phyloP scores from a whole-genome alignment of 2,113 vertebrate species.

The Damaliscus lunatus region DNA sequence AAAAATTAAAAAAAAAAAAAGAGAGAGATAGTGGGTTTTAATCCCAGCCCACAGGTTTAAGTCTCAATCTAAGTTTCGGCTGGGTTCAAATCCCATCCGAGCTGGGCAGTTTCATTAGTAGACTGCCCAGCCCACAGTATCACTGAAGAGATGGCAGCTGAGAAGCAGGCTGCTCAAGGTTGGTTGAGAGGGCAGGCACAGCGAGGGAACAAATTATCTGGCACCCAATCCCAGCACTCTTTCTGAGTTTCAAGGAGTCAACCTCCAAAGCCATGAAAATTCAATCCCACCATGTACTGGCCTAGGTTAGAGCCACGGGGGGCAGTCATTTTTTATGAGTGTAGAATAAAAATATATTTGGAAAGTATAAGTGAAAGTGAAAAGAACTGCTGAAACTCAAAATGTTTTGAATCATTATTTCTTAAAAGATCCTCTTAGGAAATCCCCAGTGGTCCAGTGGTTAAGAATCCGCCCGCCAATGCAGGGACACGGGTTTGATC shows the following conservation, averaged over 20 bases:
- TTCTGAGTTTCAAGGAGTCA: neutral
- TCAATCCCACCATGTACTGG: neutral
- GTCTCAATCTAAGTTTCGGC: neutral
- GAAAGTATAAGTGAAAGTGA: neutral
- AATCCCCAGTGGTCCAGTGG: neutral
- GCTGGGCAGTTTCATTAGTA: neutral
- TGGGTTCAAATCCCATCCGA: neutral
- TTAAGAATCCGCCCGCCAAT: rapidly evolving
- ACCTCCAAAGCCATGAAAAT: neutral
- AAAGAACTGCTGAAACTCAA: neutral
- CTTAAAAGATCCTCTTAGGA: neutral
- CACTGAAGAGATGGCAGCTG: neutral
- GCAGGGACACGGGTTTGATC: neutral
- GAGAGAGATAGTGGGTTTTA: neutral
- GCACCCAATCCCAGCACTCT: neutral
- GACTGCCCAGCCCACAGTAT: neutral
- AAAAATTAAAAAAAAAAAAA: neutral
- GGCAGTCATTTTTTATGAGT: neutral
- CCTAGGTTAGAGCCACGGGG: neutral
- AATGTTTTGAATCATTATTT: neutral
- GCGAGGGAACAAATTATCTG: neutral
- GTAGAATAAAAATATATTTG: neutral
- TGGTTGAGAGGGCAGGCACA: neutral
- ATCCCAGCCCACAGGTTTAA: neutral
- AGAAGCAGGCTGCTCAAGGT: neutral